These are phyloP conservation scores for Bombylius discolor DNA, from an alignment of 2,888 invertebrate genomes.

Conservation along the genomic window DNA sequence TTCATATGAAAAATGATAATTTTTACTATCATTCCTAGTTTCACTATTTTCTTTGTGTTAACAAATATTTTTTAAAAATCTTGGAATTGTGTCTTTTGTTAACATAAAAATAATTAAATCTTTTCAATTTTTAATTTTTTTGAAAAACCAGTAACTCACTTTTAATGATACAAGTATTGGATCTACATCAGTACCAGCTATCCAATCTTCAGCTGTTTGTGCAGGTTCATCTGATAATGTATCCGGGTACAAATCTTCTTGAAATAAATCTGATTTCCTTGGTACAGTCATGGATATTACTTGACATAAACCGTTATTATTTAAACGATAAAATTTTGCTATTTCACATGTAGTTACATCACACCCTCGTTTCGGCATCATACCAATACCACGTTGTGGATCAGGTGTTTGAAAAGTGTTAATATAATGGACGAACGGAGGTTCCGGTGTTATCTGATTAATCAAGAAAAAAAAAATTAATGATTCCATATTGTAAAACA, in stretches of 20 bases:
- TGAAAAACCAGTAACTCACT: constrained; percentile 43
- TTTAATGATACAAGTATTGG: constrained; percentile 85
- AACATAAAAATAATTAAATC: no score
- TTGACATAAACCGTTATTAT: constrained; percentile 88
- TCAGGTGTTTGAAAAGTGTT: constrained; percentile 96
- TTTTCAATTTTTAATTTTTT: no score
- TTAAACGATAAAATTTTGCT: constrained; percentile 86
- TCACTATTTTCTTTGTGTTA: no score
- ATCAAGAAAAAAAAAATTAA: no score
- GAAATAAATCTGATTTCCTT: constrained; percentile 92
- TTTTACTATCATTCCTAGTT: no score
- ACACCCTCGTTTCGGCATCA: constrained; percentile 97
- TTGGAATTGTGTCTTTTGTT: no score
- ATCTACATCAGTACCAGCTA: constrained; percentile 76
- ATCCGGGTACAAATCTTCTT: constrained; percentile 94
- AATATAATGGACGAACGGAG: constrained; percentile 91
- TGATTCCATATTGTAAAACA: no score
- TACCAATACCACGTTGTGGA: constrained; percentile 91
- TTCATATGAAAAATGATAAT: no score
- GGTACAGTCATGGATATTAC: constrained; percentile 93
- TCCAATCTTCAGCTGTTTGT: constrained; percentile 84
- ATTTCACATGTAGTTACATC: constrained; percentile 92
- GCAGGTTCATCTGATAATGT: constrained; percentile 84
- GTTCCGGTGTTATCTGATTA: constrained; percentile 69
- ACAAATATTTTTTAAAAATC: no score